Base-by-base conservation (phyloP, 2,113 vertebrate species). In the Barnardius zonarius region DNA sequence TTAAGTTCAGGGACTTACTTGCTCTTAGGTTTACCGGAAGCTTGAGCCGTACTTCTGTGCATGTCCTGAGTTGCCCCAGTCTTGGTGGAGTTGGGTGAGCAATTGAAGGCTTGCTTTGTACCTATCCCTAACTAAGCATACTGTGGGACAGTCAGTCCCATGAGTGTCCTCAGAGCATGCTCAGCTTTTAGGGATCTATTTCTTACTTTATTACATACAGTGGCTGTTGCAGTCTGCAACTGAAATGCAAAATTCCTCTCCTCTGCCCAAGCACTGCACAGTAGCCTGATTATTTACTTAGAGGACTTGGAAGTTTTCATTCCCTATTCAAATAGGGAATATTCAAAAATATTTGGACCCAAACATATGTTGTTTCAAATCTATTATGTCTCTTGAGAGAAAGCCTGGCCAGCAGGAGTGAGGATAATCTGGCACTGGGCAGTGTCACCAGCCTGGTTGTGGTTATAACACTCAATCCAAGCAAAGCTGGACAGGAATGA, bases 181-280 rank as follows among this genome's bases (percentile, higher is more conserved):
- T 49, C 23, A 33, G 11, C 17, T 72, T 84, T 57, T 72, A 62
- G 48, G 41, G 31, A 46, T 20, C 5, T 52, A 17, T 68, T 91
- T 92, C 18, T 81, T 18, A 39, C n/a, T n/a, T 62, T 37, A 30
- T 41, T 13, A 8, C 5, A 2, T 5, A 5, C 27, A 35, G 23
- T 15, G 15, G 43, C 22, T 66, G 30, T 37, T 82, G 31, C 6
- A 43, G 35, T 78, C 86, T 76, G 39, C 61, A 75, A 33, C 16
- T n/a, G 49, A 64, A 75, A 62, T 12, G 33, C 11, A 67, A 64
- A 89, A 90, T 63, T 83, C n/a, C 15, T 62, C 19, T 72, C 22
- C 25, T 46, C 30, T 74, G 22, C 17, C 49, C 0, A 0, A 77
- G 68, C 4, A 11, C 59, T 41, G 9, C 25, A 2, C 3, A 15